A percentile compares a stretch with the other conserved stretches of the same genome.
Evolutionary conservation across 2,888 invertebrate species (phyloP).

Genomic region (Luffia ferchaultella): DNA sequence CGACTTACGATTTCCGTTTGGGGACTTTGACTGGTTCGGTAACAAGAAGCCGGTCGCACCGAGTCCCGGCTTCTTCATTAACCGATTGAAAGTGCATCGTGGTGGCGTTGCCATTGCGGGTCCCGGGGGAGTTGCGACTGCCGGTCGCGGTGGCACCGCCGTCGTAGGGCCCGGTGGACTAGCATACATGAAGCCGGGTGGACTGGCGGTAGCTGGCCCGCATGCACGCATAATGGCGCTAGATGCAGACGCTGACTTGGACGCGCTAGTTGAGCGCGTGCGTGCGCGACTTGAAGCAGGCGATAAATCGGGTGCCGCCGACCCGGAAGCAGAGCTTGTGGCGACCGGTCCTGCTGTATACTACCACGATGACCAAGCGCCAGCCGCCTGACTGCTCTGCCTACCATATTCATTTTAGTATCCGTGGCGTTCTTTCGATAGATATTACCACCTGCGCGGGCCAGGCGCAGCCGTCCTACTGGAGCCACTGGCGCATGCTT

Average conservation of each 20-base stretch:
- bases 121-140: conserved; percentile 83
- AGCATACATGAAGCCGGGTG: conserved; percentile 78
- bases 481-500: conserved; percentile 72
- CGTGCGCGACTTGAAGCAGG: conserved; percentile 15
- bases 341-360: conserved; percentile 80
- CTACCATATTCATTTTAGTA: not conserved
- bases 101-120: conserved; percentile 85
- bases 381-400: not conserved
- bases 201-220: conserved; percentile 78
- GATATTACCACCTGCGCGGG: not conserved
- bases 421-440: not conserved
- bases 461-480: conserved; percentile 24
- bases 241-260: conserved; percentile 68
- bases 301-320: conserved; percentile 32
- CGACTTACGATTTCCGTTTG: conserved; percentile 32
- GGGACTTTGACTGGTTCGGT: conserved; percentile 32
- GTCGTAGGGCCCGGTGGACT: conserved; percentile 82
- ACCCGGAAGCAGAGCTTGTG: conserved; percentile 73
- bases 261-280: conserved; percentile 51
- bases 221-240: conserved; percentile 76
- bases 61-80: conserved; percentile 73
- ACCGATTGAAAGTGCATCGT: conserved; percentile 72
- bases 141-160: conserved; percentile 81
- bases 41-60: conserved; percentile 38
- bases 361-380: conserved; percentile 39